Conservation (phyloP, 2,888 invertebrate species). For the Prenolepis imparis region DNA sequence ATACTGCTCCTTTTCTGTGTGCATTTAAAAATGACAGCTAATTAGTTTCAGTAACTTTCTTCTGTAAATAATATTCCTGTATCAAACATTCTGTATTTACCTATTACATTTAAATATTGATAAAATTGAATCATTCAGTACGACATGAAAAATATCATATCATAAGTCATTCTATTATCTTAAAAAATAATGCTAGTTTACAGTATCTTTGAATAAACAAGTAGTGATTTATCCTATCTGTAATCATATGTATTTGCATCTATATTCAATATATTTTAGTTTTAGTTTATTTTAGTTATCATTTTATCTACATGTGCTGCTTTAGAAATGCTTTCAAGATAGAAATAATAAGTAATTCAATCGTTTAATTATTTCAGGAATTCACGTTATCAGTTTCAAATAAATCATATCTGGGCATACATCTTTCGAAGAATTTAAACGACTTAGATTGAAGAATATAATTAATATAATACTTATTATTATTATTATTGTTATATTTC, state of each 20-base stretch:
- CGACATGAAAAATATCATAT: not conserved
- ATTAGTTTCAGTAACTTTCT: too few relatives aligned
- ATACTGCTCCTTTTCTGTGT: too few relatives aligned
- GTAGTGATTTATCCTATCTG: not conserved
- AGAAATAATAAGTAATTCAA: not conserved
- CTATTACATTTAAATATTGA: not conserved
- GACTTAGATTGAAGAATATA: not conserved
- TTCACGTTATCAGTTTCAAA: not conserved
- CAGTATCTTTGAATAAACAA: not conserved
- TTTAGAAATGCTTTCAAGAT: not conserved
- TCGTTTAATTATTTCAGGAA: slow-evolving; percentile 23
- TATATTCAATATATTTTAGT: not conserved
- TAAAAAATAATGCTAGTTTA: not conserved
- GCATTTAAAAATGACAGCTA: too few relatives aligned
- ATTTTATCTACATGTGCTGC: not conserved
- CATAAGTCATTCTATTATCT: not conserved
- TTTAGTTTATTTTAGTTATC: not conserved
- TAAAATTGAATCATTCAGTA: not conserved
- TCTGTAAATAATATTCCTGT: too few relatives aligned
- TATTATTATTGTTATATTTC: not conserved
- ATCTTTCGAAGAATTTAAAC: slow-evolving; percentile 3
- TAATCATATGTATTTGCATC: not conserved
- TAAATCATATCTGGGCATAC: not conserved
- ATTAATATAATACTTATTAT: not conserved
- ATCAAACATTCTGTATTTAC: not conserved